Evolutionary conservation across 2,888 invertebrate species (phyloP).

Genomic region (Sesamia inferens): DNA sequence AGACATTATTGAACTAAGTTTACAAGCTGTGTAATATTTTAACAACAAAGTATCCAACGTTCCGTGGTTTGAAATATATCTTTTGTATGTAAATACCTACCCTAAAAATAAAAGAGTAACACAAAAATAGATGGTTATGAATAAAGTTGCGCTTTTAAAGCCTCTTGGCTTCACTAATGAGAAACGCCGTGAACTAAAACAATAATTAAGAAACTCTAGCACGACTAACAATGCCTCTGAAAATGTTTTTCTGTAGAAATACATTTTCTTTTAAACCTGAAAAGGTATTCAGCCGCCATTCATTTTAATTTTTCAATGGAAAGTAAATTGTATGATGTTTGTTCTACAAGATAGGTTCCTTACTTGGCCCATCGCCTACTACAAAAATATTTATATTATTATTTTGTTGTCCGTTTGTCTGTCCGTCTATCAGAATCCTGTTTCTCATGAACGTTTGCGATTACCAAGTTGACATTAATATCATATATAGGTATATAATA

Average conservation of each 20-base stretch:
- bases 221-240: conserved; percentile 41
- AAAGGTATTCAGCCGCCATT: conserved; percentile 23
- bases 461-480: no score
- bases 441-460: no score
- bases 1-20: no score
- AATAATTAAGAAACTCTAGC: conserved; percentile 62
- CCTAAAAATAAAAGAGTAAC: conserved; percentile 10
- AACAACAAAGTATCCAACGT: neutral
- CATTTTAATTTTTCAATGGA: conserved; percentile 31
- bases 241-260: conserved; percentile 37
- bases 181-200: conserved; percentile 64
- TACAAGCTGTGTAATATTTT: neutral
- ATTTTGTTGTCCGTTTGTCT: no score
- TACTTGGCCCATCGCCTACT: neutral
- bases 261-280: conserved; percentile 30
- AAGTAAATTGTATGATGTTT: conserved; percentile 1
- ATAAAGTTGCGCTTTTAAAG: conserved; percentile 55
- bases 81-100: neutral
- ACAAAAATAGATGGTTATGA: conserved; percentile 48
- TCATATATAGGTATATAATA: no score
- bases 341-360: neutral
- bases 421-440: no score
- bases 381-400: no score
- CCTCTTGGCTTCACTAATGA: conserved; percentile 62
- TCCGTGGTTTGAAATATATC: neutral